These are phyloP conservation scores for Ispidina picta DNA, from an alignment of 2,797 vertebrate species.

Conservation along the genomic window DNA sequence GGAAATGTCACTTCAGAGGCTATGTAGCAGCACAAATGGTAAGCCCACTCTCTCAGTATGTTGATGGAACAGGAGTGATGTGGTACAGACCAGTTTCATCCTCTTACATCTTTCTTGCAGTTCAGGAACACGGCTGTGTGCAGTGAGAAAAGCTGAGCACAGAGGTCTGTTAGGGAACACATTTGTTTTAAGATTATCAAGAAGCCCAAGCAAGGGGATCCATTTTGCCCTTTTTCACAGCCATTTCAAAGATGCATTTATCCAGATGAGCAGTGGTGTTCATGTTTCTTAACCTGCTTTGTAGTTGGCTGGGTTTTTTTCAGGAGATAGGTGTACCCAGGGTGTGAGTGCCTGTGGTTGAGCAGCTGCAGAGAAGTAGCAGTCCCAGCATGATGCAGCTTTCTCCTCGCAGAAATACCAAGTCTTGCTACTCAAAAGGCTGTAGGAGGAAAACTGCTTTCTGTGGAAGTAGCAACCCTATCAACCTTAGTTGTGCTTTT, in stretches of 20 bases:
- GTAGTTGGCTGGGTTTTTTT: background rate
- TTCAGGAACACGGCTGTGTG: rapidly evolving
- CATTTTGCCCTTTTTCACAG: background rate
- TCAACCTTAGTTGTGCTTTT: slow-evolving; percentile 40
- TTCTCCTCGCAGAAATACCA: slow-evolving; percentile 24
- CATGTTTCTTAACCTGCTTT: background rate
- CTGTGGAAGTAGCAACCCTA: slow-evolving; percentile 21
- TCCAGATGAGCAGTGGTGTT: background rate
- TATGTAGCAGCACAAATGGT: background rate
- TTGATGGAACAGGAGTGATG: background rate
- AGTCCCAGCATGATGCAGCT: background rate
- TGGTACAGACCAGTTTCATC: background rate
- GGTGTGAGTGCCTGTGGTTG: background rate
- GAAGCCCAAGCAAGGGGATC: background rate
- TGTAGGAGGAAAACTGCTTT: slow-evolving; percentile 62
- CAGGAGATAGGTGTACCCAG: background rate
- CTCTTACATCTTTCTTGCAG: background rate
- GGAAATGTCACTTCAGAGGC: background rate
- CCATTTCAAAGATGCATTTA: background rate
- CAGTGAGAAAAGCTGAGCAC: background rate
- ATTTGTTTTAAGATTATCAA: background rate
- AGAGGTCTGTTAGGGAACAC: background rate
- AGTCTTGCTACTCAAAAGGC: slow-evolving; percentile 19
- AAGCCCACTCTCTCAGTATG: background rate
- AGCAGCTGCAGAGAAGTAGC: slow-evolving; percentile 11